Base-by-base conservation (phyloP, 2,113 vertebrate genomes). In the Lycaon pictus region DNA sequence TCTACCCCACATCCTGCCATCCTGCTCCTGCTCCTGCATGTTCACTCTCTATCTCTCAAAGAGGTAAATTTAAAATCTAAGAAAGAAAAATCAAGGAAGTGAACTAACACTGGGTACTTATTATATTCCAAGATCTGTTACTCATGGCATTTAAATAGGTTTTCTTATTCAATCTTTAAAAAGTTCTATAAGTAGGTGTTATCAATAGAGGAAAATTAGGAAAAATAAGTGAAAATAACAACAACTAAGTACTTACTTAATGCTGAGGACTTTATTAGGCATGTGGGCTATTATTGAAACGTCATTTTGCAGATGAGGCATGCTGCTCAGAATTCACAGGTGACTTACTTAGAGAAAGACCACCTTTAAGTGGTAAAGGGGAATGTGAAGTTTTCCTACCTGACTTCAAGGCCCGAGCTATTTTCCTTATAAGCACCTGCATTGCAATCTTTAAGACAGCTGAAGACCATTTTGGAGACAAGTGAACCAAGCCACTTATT, bases 211-310 rank as follows among this genome's bases (percentile, higher is more conserved):
- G 16, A 82, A 80, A 60, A 56, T 27, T 8, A 55, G 11, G 6
- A 72, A 72, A 72, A 86, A 53, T 37, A 89, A 89, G 58, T 77
- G 32, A 82, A 71, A 87, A 93, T 35, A 88, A 67, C 7, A 89
- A 7, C 1, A 84, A 87, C 11, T 48, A 25, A 90, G 23, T 58
- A 55, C 29, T 67, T 89, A 77, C 2, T 86, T 71, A 86, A 35
- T 37, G 32, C 7, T 10, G 77, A 85, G 20, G 60, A 56, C 6
- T 25, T 76, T 79, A 27, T 56, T 22, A 79, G 58, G 9, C 55
- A 53, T 35, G 2, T 35, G 22, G 17, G 3, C 0, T 67, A 8
- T n/a, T 79, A 32, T 48, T 3, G 16, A 43, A 90, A 67, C 12
- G 11, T 86, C 20, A 37, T n/a, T 95, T 71, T 93, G 43, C 8